phyloP scores from a whole-genome alignment of 2,797 vertebrate species.

The Oreonectes daqikongensis region DNA sequence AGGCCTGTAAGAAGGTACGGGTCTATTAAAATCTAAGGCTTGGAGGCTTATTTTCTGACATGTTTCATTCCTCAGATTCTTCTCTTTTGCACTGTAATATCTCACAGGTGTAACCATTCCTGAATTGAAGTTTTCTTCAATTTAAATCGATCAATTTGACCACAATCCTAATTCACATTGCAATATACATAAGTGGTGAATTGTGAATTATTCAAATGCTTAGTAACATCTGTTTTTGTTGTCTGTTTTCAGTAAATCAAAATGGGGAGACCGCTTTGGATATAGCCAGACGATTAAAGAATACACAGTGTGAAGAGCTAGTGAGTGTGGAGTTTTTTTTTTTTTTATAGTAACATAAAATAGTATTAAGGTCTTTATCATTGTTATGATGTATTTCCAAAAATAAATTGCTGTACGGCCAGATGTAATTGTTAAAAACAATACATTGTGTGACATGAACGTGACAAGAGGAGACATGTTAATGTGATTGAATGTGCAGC shows the following conservation, averaged over 20 bases:
- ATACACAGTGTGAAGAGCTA: conserved; percentile 83
- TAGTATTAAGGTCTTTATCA: background rate
- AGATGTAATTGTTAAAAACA: background rate
- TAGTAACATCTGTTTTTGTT: background rate
- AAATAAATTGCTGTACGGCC: background rate
- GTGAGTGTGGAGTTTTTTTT: conserved; percentile 70
- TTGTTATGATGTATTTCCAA: background rate
- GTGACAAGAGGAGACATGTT: background rate
- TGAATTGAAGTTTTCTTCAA: background rate
- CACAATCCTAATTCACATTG: background rate
- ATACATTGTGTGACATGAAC: background rate
- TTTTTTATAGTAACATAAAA: too few relatives aligned
- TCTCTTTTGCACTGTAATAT: background rate
- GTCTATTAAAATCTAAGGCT: background rate
- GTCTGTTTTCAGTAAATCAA: conserved; percentile 79
- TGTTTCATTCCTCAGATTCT: conserved; percentile 1
- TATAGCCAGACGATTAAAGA: conserved; percentile 81
- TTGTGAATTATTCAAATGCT: background rate
- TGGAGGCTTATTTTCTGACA: background rate
- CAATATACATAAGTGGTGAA: background rate
- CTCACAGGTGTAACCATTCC: background rate
- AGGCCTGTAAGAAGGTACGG: background rate
- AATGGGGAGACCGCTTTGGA: conserved; percentile 85
- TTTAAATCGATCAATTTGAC: background rate
- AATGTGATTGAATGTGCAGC: conserved; percentile 66